Base-by-base conservation (phyloP, 2,113 vertebrate species). In the Sterrhoptilus dennistouni region DNA sequence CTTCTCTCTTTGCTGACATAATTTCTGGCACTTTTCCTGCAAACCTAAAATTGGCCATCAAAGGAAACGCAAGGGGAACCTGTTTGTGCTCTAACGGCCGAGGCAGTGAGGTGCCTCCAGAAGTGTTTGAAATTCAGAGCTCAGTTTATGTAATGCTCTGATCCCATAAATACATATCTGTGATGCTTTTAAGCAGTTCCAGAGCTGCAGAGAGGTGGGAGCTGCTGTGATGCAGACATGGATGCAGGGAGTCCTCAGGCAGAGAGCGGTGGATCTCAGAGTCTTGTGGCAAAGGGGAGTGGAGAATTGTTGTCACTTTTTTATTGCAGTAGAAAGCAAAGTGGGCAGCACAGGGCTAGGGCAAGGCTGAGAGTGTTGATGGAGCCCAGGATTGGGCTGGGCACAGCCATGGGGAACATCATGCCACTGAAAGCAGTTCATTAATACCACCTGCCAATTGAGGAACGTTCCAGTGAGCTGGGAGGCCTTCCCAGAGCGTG, bases 11-110 rank as follows among this genome's bases (percentile, higher is more conserved):
- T 65, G 84, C 87, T 90, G 90, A 72, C 44, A 9, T 52, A 3
- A 69, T 59, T 83, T 70, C 49, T 95, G 95, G 83, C 88, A 81
- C 60, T 93, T 83, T 44, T 90, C 72, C 92, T 45, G 64, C 80
- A 83, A 45, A 33, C 56, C 82, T 90, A 33, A 68, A 78, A 90
- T 78, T 86, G 75, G 50, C 75, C 79, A 57, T 89, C 77, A 86
- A 81, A 93, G 92, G 29, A 44, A 87, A 25, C 0, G 15, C 3
- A 0, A 28, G 36, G 56, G 66, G 70, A 36, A 71, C 83, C 63
- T 75, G 87, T 85, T 83, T 57, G 92, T 86, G 88, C 83, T 24
- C 10, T 66, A 78, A 6, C 0, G 8, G 83, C 76, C 8, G 33
- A 11, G 65, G 83, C 47, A 49, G n/a, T 42, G 78, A 84, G 52